Percentiles rank a stretch among this genome's conserved stretches.
phyloP scores from a whole-genome alignment of 2,113 vertebrate species.

The Lepisosteus oculatus region DNA sequence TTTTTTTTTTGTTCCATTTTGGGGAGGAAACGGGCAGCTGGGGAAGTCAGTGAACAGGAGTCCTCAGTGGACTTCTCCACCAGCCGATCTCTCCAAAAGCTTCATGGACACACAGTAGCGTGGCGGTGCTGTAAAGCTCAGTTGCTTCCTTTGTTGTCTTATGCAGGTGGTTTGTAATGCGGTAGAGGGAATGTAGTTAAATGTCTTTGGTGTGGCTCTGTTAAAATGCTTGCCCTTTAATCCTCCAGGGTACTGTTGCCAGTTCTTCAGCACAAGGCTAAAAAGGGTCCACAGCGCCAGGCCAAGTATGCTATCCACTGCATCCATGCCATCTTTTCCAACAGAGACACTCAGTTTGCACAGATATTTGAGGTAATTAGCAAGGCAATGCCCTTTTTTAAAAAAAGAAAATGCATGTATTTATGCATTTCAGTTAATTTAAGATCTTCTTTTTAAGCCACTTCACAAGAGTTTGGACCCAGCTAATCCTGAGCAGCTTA shows the following conservation, averaged over 20 bases:
- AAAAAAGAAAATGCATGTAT: no score
- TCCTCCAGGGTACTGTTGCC: slow-evolving; percentile 84
- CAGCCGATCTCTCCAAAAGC: no score
- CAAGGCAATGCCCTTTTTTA: not conserved
- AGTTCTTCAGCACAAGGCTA: slow-evolving; percentile 95
- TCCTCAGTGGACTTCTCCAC: no score
- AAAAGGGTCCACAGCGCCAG: slow-evolving; percentile 90
- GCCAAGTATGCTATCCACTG: slow-evolving; percentile 97
- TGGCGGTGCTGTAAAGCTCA: no score
- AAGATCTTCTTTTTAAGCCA: slow-evolving; percentile 66
- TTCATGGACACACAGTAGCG: no score
- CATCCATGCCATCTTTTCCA: slow-evolving; percentile 96
- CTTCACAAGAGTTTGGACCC: slow-evolving; percentile 93
- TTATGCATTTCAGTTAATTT: not conserved
- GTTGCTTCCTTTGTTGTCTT: no score
- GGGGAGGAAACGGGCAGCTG: no score
- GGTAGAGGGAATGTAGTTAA: no score
- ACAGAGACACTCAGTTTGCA: slow-evolving; percentile 96
- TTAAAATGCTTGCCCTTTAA: slow-evolving; percentile 18
- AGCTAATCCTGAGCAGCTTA: slow-evolving; percentile 91
- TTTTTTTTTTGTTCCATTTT: no score
- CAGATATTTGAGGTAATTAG: slow-evolving; percentile 94
- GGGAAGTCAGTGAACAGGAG: no score
- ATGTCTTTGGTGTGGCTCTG: no score
- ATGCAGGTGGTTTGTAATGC: no score